A percentile compares a stretch with the other conserved stretches of the same genome.
Conservation (phyloP, 2,888 invertebrate species). For the Pemphredon lugubris region DNA sequence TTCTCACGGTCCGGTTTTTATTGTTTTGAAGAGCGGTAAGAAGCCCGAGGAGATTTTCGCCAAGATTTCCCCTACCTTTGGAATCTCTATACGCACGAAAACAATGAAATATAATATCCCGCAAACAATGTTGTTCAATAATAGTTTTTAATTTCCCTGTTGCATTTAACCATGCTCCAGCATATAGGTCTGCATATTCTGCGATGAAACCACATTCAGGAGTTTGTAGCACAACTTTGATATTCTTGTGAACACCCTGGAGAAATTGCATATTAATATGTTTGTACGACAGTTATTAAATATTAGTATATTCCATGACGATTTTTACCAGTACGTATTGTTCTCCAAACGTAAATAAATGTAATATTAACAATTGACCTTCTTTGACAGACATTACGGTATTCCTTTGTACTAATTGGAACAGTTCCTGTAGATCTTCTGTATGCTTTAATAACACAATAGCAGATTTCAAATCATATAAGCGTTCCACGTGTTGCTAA, state of each 20-base stretch:
- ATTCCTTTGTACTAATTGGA: conserved; percentile 52
- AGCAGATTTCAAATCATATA: conserved; percentile 54
- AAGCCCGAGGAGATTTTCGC: conserved; percentile 57
- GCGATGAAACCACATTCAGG: conserved; percentile 21
- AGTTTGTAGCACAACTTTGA: conserved; percentile 53
- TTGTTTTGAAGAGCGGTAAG: conserved; percentile 47
- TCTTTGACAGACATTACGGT: conserved; percentile 46
- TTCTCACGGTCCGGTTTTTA: conserved; percentile 30
- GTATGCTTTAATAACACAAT: conserved; percentile 40
- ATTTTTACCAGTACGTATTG: conserved; percentile 59
- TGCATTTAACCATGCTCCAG: conserved; percentile 48
- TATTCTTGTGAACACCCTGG: conserved; percentile 57
- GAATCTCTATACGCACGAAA: conserved; percentile 52
- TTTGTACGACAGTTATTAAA: not conserved
- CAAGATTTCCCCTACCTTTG: conserved; percentile 48
- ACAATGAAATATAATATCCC: conserved; percentile 59
- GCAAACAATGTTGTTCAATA: conserved; percentile 55
- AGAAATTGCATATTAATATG: not conserved
- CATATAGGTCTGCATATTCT: conserved; percentile 60
- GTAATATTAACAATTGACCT: conserved; percentile 55
- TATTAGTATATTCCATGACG: not conserved
- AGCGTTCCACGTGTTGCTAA: conserved; percentile 59
- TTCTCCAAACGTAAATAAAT: conserved; percentile 58
- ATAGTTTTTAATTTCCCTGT: conserved; percentile 35
- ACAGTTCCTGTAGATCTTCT: conserved; percentile 43